Percentiles rank a stretch among this genome's conserved stretches.
These are phyloP conservation scores for Apis dorsata DNA, from an alignment of 1,140 invertebrate species.

Conservation along the genomic window DNA sequence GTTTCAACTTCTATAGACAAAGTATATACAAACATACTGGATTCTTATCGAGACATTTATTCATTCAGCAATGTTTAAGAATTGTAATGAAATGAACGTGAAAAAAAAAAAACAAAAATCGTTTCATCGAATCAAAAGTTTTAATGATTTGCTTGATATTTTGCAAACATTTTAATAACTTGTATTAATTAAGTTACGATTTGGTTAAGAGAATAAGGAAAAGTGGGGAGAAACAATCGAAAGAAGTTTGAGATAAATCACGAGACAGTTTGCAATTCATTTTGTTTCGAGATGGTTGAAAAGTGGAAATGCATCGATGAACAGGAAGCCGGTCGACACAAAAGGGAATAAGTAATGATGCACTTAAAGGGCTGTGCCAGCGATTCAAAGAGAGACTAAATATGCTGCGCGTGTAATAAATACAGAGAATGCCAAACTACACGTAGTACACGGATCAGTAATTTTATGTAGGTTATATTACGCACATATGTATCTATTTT, in stretches of 20 bases:
- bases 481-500: too few species aligned
- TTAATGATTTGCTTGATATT: too few species aligned
- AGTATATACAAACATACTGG: conserved; percentile 7
- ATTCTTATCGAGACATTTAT: conserved; percentile 37
- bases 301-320: conserved; percentile 36
- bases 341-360: conserved; percentile 66
- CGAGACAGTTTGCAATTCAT: conserved; percentile 50
- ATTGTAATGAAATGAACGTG: background rate
- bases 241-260: background rate
- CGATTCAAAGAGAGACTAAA: conserved; percentile 58
- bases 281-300: conserved; percentile 11
- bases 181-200: too few species aligned
- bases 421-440: conserved; percentile 55
- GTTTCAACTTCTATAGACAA: background rate
- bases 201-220: too few species aligned
- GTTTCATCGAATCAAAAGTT: background rate
- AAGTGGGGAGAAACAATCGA: background rate
- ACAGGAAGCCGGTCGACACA: conserved; percentile 43
- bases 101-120: background rate
- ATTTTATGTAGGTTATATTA: conserved; percentile 29
- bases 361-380: conserved; percentile 57
- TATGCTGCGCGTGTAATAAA: conserved; percentile 54
- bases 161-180: background rate
- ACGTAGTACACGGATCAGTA: conserved; percentile 27
- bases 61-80: conserved; percentile 46